These are phyloP conservation scores for Oligia strigilis DNA, from an alignment of 2,888 invertebrate genomes.

Conservation along the genomic window DNA sequence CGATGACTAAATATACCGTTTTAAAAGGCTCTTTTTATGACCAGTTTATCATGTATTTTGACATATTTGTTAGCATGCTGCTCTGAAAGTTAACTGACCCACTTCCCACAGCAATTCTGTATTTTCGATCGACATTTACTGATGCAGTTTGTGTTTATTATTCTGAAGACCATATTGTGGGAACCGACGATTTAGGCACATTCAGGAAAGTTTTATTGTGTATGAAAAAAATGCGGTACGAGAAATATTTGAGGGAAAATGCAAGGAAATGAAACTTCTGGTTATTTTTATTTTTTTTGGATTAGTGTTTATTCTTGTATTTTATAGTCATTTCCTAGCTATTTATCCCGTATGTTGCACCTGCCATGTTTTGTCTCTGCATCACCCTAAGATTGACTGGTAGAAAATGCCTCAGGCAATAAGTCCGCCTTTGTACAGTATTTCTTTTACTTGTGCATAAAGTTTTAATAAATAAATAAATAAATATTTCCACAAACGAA, in stretches of 20 bases:
- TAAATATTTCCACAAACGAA: conserved; percentile 22
- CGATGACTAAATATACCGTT: conserved; percentile 18
- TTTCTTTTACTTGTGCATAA: no score
- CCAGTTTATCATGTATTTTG: conserved; percentile 24
- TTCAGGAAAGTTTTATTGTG: background rate
- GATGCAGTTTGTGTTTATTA: conserved; percentile 28
- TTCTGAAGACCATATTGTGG: conserved; percentile 8
- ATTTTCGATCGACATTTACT: conserved; percentile 7
- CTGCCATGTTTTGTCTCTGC: no score
- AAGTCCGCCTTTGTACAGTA: no score
- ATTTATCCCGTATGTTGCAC: no score
- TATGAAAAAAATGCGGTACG: background rate
- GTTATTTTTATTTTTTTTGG: background rate
- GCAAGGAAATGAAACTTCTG: conserved; percentile 3
- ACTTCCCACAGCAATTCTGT: conserved; percentile 40
- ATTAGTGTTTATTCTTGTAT: no score
- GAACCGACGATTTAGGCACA: background rate
- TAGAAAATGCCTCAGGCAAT: no score
- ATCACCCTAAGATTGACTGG: no score
- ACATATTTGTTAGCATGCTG: conserved; percentile 21
- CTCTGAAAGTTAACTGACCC: conserved; percentile 30
- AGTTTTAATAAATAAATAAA: no score
- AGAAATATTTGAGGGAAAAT: background rate
- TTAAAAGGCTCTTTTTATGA: conserved; percentile 17
- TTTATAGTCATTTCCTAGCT: no score